These are phyloP conservation scores for Ecliptopera silaceata DNA, from an alignment of 2,888 invertebrate genomes.

Conservation along the genomic window DNA sequence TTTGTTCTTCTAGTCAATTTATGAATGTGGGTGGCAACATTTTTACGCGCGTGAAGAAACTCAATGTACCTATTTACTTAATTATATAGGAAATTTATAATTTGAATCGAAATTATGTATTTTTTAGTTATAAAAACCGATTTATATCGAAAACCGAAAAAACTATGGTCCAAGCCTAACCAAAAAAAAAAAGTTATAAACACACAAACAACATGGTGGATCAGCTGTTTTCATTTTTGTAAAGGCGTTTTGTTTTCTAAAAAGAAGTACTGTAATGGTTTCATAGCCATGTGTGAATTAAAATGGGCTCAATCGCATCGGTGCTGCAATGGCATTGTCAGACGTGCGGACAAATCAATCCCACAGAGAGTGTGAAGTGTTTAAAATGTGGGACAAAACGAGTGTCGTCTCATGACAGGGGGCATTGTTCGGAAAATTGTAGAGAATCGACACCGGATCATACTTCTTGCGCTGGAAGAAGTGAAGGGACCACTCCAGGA, in stretches of 20 bases:
- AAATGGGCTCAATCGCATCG: slow-evolving; percentile 96
- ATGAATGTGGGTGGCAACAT: no score
- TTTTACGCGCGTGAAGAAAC: no score
- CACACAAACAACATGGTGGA: slow-evolving; percentile 85
- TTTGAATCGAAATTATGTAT: no score
- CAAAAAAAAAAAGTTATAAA: slow-evolving; percentile 70
- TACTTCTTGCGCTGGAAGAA: slow-evolving; percentile 70
- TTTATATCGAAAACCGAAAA: slow-evolving; percentile 7
- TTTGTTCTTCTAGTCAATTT: no score
- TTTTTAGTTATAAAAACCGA: no score
- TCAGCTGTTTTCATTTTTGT: slow-evolving; percentile 83
- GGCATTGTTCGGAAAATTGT: slow-evolving; percentile 64
- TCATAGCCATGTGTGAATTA: slow-evolving; percentile 82
- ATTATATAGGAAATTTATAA: no score
- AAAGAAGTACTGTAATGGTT: slow-evolving; percentile 77
- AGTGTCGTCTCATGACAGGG: slow-evolving; percentile 83
- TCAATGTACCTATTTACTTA: no score
- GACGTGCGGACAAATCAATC: slow-evolving; percentile 94
- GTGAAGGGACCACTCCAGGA: slow-evolving; percentile 73
- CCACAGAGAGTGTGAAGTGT: slow-evolving; percentile 92
- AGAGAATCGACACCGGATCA: slow-evolving; percentile 74
- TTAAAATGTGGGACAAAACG: slow-evolving; percentile 90
- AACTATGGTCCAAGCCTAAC: not conserved
- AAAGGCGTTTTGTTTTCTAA: slow-evolving; percentile 69
- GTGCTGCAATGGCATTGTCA: slow-evolving; percentile 97